A percentile compares a stretch with the other conserved stretches of the same genome.
phyloP scores from a whole-genome alignment of 2,888 invertebrate genomes.

The Taphrorychus bicolor region DNA sequence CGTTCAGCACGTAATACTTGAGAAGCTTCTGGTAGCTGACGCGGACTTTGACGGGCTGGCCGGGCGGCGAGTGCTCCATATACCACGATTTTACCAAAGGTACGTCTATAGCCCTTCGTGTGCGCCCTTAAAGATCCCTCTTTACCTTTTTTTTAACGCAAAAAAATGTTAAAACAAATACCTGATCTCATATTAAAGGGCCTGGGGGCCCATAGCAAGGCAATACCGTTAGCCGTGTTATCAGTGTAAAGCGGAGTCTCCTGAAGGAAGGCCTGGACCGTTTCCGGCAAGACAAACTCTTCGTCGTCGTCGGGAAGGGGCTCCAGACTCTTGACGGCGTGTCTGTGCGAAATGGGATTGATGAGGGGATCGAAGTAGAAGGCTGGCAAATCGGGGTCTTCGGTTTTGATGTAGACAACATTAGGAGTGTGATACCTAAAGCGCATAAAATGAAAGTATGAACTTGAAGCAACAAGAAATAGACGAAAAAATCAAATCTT shows the following conservation, averaged over 20 bases:
- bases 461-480: too few relatives aligned
- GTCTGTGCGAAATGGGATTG: conserved; percentile 97
- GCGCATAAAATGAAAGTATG: too few relatives aligned
- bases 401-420: conserved; percentile 99
- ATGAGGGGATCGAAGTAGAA: conserved; percentile 99
- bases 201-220: conserved; percentile 95
- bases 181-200: conserved; percentile 97
- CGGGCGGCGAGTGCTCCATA: conserved; percentile 91
- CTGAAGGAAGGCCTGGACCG: conserved; percentile 90
- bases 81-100: conserved; percentile 98
- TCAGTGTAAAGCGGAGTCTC: conserved; percentile 97
- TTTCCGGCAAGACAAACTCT: conserved; percentile 90
- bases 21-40: conserved; percentile 99
- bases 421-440: conserved; percentile 98
- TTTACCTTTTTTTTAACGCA: too few relatives aligned
- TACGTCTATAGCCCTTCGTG: conserved; percentile 93
- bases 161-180: too few relatives aligned
- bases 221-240: conserved; percentile 98
- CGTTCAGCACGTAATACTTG: conserved; percentile 98
- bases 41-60: conserved; percentile 97
- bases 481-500: too few relatives aligned
- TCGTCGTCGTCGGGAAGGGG: conserved; percentile 92
- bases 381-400: conserved; percentile 99
- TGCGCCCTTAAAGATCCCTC: conserved; percentile 69
- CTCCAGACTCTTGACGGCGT: conserved; percentile 82